Conservation (phyloP, 2,113 vertebrate genomes). For the Urocitellus parryii region DNA sequence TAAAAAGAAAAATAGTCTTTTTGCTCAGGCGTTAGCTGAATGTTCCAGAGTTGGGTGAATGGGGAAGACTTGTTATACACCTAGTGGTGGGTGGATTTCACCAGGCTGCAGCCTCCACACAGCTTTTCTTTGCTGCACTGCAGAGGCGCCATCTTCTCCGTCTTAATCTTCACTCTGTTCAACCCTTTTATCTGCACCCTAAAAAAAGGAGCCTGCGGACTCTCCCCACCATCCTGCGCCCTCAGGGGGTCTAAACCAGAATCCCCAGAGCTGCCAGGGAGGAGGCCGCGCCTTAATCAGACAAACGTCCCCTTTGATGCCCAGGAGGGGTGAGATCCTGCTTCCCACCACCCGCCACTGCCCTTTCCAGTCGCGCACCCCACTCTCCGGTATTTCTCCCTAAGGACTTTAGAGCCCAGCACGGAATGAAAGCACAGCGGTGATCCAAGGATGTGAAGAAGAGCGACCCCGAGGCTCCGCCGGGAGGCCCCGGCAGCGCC, state of each 20-base stretch:
- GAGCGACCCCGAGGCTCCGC: background rate
- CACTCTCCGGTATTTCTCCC: background rate
- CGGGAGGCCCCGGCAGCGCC: background rate
- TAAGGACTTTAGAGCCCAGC: background rate
- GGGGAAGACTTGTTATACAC: constrained; percentile 79
- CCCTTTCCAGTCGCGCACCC: constrained; percentile 57
- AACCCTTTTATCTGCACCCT: constrained; percentile 80
- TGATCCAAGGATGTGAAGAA: background rate
- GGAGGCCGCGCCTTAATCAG: constrained; percentile 32
- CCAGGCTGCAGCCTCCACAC: constrained; percentile 84
- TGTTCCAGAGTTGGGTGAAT: constrained; percentile 69
- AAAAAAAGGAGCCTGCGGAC: constrained; percentile 46
- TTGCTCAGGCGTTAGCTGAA: constrained; percentile 28
- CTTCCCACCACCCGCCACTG: constrained; percentile 5
- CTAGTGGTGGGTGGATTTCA: constrained; percentile 84
- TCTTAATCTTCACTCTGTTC: constrained; percentile 85
- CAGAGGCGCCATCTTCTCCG: constrained; percentile 97
- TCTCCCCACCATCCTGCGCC: constrained; percentile 34
- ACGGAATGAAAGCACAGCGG: background rate
- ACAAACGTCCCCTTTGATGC: constrained; percentile 55
- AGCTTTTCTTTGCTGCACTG: constrained; percentile 92
- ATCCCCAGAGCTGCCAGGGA: background rate
- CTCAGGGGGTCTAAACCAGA: background rate
- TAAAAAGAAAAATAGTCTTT: constrained; percentile 54
- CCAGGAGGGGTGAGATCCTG: background rate